Base-by-base conservation (phyloP, 1,140 invertebrate genomes). In the Tribolium castaneum region DNA sequence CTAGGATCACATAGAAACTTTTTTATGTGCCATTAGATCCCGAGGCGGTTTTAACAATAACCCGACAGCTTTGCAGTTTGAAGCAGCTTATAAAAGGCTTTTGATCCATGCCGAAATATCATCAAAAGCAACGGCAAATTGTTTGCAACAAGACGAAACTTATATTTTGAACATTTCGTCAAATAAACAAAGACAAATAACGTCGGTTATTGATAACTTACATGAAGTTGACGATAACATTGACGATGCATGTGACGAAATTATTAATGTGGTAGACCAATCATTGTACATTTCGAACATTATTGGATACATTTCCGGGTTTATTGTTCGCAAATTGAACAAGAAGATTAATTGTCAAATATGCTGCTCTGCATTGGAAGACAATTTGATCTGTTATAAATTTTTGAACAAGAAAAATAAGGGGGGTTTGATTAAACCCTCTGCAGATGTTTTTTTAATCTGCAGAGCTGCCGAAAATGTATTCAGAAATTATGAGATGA, bases 41-140 rank as follows among this genome's bases (percentile, higher is more conserved):
- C 45, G 74, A 34, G 79, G 81, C 51, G 80, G 79, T 10, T 59
- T 62, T 14, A 83, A 83, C 74, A 84, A 82, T 54, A 83, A 84
- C 78, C 80, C 81, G 6, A 84, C 51, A n/a, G 75, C 16, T 70
- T 12, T 35, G 9, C 81, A 84, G 75, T 83, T 83, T 76, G 49
- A 72, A 72, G 51, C 50, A 71, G 76, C 74, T 4, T 79, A 76
- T 34, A 82, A 81, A 75, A 79, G 70, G 45, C 39, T 83, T 14
- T 72, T 83, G 22, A 66, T 81, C 22, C 81, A 82, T 34, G 62
- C 77, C 22, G 70, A 81, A 52, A n/a, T 83, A 10, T 35, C 10
- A 66, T 35, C 74, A 45, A 50, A 19, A 49, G 12, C 25, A 10
- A 74, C 13, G 6, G 82, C 79, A 10, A 83, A 80, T 50, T 78